Evolutionary conservation across 2,888 invertebrate genomes (phyloP), one percentile per base, ranked within the genome.

Genomic region (Eupsilia transversa): DNA sequence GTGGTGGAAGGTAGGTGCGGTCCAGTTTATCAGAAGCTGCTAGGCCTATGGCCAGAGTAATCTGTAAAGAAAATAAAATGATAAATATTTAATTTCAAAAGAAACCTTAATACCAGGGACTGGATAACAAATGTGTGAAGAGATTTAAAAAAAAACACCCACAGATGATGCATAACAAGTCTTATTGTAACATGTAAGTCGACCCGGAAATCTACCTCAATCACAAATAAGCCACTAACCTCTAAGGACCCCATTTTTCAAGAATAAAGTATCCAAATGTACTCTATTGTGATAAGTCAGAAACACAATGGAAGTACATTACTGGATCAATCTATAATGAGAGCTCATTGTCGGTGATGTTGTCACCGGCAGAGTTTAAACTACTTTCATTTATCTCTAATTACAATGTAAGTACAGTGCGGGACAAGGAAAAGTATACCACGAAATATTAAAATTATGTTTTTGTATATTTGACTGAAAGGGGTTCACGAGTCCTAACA

Each of bases 1-100:
- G 91, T 49, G 96, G 95, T 70, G 96, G 95, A 52, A 95, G 91
- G 63, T 95, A 96, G 1, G 89, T 91, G 61, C 93, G 88, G 72
- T 94, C 93, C 38, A 95, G 80, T 80, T 95, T 95, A 43, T 94
- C 94, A 5, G 92, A 83, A 30, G 86, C 84, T 27, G 85, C 88
- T 72, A 94, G 87, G 84, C 91, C 89, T 72, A 93, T 52, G 61
- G 88, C 90, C 79, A 93, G 76, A n/a, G 93, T 52, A 43, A 95
- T 76, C 95, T 96, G 93, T 59, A 94, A 94, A 82, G 67, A 77
- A 56, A 46, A 23, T 6, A 7, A 63, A 63, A 30, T 20, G 0
- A 41, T 30, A 4, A 56, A 43, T 43, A 43, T 12, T 30, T 23
- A 14, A 10, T n/a, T 46, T 17, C 9, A 6, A 17, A 46, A 17